Evolutionary conservation across 2,113 vertebrate genomes (phyloP).

Genomic region (Phylloscopus trochiloides): DNA sequence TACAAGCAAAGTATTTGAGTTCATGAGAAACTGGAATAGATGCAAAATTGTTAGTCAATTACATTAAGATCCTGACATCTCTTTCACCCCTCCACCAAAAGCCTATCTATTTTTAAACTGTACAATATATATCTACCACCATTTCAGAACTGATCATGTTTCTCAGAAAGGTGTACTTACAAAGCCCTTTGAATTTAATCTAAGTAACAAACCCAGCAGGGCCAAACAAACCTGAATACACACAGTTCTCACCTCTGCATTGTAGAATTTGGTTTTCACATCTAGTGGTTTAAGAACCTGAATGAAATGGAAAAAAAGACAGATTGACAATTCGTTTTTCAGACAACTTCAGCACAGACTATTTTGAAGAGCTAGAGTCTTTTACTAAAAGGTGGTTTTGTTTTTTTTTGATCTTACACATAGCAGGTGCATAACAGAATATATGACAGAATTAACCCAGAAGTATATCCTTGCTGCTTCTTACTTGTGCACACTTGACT

Average conservation of each 20-base stretch:
- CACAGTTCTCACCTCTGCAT: conserved; percentile 84
- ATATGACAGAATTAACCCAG: neutral
- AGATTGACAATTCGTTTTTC: conserved; percentile 69
- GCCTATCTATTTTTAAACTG: neutral
- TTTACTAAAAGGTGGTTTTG: neutral
- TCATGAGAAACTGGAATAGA: neutral
- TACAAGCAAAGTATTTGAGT: neutral
- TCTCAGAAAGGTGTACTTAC: neutral
- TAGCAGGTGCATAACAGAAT: neutral
- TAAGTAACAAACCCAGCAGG: neutral
- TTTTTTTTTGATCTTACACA: neutral
- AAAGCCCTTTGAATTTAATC: neutral
- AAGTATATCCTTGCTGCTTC: neutral
- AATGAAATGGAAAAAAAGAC: conserved; percentile 76
- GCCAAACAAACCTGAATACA: neutral
- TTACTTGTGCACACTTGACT: neutral
- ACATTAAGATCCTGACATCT: neutral
- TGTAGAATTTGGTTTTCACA: conserved; percentile 99
- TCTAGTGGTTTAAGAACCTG: conserved; percentile 98
- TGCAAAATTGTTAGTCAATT: neutral
- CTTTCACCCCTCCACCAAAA: neutral
- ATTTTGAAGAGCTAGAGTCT: neutral
- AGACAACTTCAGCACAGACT: conserved; percentile 20
- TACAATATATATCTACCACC: neutral
- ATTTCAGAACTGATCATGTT: neutral